These are phyloP conservation scores for Bagarius yarrelli DNA, from an alignment of 2,113 vertebrate genomes.

Conservation along the genomic window DNA sequence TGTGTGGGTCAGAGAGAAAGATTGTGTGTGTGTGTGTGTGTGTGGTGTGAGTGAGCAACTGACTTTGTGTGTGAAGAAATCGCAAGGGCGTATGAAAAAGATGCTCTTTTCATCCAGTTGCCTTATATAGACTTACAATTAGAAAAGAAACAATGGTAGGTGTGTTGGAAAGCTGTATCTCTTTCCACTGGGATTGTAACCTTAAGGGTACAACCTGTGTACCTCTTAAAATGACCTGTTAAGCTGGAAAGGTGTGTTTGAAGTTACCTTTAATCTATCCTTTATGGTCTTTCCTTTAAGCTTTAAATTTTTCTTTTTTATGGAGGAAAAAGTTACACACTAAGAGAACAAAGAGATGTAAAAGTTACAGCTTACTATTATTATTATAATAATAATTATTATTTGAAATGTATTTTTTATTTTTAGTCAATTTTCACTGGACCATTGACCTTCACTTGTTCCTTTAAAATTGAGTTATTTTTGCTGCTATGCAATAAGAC, in stretches of 20 bases:
- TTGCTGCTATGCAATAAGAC: slow-evolving; percentile 52
- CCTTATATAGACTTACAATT: not conserved
- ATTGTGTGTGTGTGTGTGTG: not conserved
- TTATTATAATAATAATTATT: too few species aligned
- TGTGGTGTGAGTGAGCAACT: not conserved
- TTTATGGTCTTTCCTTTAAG: not conserved
- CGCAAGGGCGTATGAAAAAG: not conserved
- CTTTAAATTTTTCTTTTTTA: not conserved
- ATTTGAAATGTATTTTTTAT: too few species aligned
- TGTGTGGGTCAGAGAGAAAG: too few species aligned
- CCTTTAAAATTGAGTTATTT: slow-evolving; percentile 16
- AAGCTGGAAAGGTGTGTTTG: not conserved
- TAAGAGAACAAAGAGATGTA: not conserved
- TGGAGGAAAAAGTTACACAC: not conserved
- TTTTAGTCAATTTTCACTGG: not conserved
- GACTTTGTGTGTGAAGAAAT: not conserved
- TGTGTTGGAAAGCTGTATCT: not conserved
- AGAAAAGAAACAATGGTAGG: not conserved
- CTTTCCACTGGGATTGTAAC: not conserved
- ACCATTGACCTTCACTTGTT: slow-evolving; percentile 1
- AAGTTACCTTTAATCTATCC: not conserved
- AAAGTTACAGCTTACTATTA: not conserved
- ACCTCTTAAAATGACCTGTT: not conserved
- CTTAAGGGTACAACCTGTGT: not conserved
- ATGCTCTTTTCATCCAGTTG: not conserved